Conservation (phyloP, 2,797 vertebrate species). For the Carcharodon carcharias region DNA sequence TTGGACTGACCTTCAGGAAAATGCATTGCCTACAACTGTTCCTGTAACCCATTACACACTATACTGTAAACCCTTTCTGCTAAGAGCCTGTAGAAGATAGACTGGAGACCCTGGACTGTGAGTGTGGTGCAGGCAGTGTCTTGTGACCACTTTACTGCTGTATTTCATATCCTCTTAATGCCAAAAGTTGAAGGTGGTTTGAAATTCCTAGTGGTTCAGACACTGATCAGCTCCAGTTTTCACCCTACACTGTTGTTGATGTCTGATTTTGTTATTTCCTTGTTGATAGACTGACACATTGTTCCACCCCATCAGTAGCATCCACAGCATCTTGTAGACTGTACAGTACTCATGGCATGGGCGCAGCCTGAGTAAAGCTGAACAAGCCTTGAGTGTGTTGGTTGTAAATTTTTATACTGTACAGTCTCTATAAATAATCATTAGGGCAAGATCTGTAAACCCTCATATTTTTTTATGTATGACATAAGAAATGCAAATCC, state of each 20-base stretch:
- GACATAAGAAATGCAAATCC: conserved; percentile 66
- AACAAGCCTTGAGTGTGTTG: conserved; percentile 67
- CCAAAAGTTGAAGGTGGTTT: not conserved
- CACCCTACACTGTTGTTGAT: not conserved
- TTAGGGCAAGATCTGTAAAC: conserved; percentile 90
- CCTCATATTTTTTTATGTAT: conserved; percentile 98
- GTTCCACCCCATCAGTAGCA: not conserved
- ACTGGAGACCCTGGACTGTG: conserved; percentile 10
- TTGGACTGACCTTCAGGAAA: not conserved
- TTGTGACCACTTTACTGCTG: conserved; percentile 27
- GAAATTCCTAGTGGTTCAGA: not conserved
- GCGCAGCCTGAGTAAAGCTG: conserved; percentile 76
- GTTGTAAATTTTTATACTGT: conserved; percentile 99
- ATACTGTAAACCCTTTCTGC: not conserved
- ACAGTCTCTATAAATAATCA: conserved; percentile 96
- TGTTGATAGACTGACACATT: not conserved
- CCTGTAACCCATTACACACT: not conserved
- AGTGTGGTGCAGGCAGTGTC: not conserved
- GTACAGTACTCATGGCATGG: conserved; percentile 55
- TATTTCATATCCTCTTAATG: not conserved
- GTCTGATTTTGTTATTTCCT: not conserved
- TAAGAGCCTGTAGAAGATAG: not conserved
- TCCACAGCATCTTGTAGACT: conserved; percentile 7
- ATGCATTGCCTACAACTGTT: not conserved
- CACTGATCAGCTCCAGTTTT: not conserved